Evolutionary conservation across 2,113 vertebrate genomes (phyloP).

Genomic region (Zosterops hypoxanthus): DNA sequence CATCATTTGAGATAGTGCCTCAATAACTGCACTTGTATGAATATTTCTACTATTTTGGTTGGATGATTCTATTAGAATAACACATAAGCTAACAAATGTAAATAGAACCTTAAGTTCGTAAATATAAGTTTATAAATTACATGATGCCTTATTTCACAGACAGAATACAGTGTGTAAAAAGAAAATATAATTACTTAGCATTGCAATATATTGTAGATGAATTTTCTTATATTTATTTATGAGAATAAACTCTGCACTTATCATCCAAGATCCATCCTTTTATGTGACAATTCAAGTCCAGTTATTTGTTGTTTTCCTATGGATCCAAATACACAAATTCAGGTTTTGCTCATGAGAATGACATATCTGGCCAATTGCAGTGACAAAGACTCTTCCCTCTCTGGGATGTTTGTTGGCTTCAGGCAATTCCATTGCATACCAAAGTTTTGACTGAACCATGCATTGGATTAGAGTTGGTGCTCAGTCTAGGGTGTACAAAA

Average conservation of each 20-base stretch:
- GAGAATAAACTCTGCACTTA: background rate
- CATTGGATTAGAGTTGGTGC: background rate
- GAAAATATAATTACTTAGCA: background rate
- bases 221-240: background rate
- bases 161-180: background rate
- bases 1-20: background rate
- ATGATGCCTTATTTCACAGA: background rate
- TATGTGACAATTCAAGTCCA: background rate
- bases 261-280: background rate
- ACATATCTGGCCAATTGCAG: background rate
- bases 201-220: background rate
- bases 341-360: background rate
- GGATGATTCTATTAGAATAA: conserved; percentile 3
- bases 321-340: background rate
- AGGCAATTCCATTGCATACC: rapidly evolving
- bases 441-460: background rate
- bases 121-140: background rate
- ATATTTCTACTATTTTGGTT: background rate
- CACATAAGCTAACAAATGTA: background rate
- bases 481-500: background rate
- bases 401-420: background rate
- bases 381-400: background rate
- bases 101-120: background rate
- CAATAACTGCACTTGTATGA: background rate
- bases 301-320: background rate